Base-by-base conservation (phyloP, 1,140 invertebrate genomes). In the Drosophila rhopaloa region DNA sequence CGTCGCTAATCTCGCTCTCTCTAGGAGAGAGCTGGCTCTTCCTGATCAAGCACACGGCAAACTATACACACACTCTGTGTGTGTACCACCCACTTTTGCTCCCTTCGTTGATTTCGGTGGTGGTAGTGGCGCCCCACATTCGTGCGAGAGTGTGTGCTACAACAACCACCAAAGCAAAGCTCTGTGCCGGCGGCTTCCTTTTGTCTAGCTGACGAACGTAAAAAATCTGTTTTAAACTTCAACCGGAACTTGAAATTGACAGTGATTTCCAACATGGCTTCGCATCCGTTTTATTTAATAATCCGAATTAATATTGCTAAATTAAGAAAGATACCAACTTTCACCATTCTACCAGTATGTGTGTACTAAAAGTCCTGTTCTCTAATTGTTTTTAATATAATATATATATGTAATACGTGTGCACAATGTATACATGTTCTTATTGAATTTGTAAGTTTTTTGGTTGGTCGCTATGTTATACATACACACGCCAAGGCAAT, bases 151-250 rank as follows among this genome's bases (percentile, higher is more conserved):
- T 54, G 60, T 77, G 62, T 76, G 70, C 68, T 79, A 83, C 76
- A 83, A 80, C 83, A 83, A 89, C 83, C 83, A 86, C 84, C 83
- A 75, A 73, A 70, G 72, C 76, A 70, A 76, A 86, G 83, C 71
- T 83, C 60, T 72, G 75, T 37, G 46, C 65, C 65, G 38, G 59
- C 71, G 70, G 76, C 81, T 80, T 77, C 84, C 80, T 89, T 89
- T 89, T 80, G 76, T 80, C 84, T 89, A 82, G 76, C 56, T 63
- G 65, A 19, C 59, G 61, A 62, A 75, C 75, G 35, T 46, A 53
- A 51, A 65, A 47, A 66, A 76, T 54, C 16, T 4, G 32, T 46
- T 47, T n/a, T 40, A 72, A 79, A 80, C 60, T 73, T 77, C 48
- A 84, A 79, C 84, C 79, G 76, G 76, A 88, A 88, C 71, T 73